Percentiles rank a stretch among this genome's conserved stretches.
These are phyloP conservation scores for Lasioglossum lativentre DNA, from an alignment of 2,888 invertebrate species.

Conservation along the genomic window DNA sequence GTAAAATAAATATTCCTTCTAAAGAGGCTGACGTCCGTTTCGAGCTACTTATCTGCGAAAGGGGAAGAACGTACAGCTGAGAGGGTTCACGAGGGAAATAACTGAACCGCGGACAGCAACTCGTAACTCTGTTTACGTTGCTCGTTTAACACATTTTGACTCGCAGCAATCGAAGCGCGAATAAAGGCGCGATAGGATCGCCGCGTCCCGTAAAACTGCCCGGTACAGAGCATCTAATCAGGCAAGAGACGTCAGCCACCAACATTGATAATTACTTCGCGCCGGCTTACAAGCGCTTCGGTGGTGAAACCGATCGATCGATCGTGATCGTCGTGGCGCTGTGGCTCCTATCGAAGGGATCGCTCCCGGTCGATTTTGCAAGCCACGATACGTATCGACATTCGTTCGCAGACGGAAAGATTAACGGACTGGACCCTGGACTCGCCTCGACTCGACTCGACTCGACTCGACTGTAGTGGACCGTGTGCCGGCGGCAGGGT, in stretches of 20 bases:
- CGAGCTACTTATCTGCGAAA: not conserved
- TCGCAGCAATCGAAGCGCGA: not conserved
- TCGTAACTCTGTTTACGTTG: not conserved
- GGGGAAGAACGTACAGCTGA: not conserved
- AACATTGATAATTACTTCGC: slow-evolving; percentile 29
- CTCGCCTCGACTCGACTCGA: not conserved
- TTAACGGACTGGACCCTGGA: slow-evolving; percentile 32
- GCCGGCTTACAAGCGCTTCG: slow-evolving; percentile 25
- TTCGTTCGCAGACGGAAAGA: slow-evolving; percentile 20
- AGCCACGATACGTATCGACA: slow-evolving; percentile 43
- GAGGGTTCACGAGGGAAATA: not conserved
- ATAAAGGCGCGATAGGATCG: not conserved
- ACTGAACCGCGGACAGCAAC: not conserved
- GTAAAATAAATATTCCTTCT: too few species aligned
- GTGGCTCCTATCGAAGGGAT: slow-evolving; percentile 3
- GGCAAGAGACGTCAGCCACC: slow-evolving; percentile 43
- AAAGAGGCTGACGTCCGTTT: too few species aligned
- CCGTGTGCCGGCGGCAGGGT: slow-evolving; percentile 1
- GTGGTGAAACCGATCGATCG: slow-evolving; percentile 22
- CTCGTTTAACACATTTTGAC: not conserved
- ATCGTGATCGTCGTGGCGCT: not conserved
- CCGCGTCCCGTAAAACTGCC: not conserved
- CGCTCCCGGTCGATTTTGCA: slow-evolving; percentile 43
- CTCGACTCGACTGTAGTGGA: not conserved
- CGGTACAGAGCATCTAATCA: slow-evolving; percentile 55